Percentiles rank a stretch among this genome's conserved stretches.
Evolutionary conservation across 2,888 invertebrate species (phyloP).

Genomic region (Adelphocoris suturalis): DNA sequence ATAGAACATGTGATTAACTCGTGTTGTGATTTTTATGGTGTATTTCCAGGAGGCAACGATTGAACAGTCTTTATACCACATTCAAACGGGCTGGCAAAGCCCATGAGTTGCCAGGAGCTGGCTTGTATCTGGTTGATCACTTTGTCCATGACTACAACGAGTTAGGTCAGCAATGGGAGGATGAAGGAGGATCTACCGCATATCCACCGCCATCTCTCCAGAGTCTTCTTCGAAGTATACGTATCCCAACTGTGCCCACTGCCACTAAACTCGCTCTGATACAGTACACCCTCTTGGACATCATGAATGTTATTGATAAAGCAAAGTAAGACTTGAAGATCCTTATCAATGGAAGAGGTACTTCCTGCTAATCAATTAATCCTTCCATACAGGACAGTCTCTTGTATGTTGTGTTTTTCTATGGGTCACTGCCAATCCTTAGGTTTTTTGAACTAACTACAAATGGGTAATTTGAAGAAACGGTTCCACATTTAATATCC

Average conservation of each 20-base stretch:
- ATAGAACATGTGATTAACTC: too few species aligned
- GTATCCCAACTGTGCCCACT: conserved; percentile 84
- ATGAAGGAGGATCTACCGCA: conserved; percentile 80
- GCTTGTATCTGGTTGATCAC: conserved; percentile 56
- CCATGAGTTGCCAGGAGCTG: conserved; percentile 40
- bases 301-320: conserved; percentile 81
- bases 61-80: conserved; percentile 4
- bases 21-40: too few species aligned
- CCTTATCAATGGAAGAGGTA: too few species aligned
- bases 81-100: conserved; percentile 37
- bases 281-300: conserved; percentile 90
- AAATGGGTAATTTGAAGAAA: too few species aligned
- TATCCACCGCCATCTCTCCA: conserved; percentile 93
- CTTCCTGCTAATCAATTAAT: background rate
- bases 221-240: conserved; percentile 86
- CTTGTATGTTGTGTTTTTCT: too few species aligned
- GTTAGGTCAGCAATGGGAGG: conserved; percentile 85
- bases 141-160: conserved; percentile 77
- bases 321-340: conserved; percentile 37
- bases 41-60: conserved; percentile 38
- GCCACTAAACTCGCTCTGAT: conserved; percentile 88
- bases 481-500: too few species aligned
- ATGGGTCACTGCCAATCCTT: too few species aligned
- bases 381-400: too few species aligned
- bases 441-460: too few species aligned